A percentile compares a stretch with the other conserved stretches of the same genome.
phyloP scores from a whole-genome alignment of 2,888 invertebrate genomes.

The Peribatodes rhomboidaria region DNA sequence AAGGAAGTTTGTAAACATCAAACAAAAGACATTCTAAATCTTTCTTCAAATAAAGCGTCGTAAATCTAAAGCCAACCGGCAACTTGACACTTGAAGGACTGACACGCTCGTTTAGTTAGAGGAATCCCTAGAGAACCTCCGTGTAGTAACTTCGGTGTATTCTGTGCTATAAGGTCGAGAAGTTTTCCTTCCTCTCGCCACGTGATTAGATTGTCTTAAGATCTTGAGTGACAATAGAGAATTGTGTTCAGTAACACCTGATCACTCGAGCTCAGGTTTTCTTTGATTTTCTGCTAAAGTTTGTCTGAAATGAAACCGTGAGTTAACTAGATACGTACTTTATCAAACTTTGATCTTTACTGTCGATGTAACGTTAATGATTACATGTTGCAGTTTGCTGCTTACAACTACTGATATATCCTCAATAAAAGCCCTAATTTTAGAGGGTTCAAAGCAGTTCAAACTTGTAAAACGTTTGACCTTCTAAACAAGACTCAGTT shows the following conservation, averaged over 20 bases:
- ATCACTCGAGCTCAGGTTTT: neutral
- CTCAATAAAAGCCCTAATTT: too few relatives aligned
- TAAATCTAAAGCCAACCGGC: constrained; percentile 23
- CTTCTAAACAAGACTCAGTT: neutral
- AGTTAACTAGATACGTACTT: too few relatives aligned
- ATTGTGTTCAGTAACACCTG: constrained; percentile 5
- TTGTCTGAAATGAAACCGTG: too few relatives aligned
- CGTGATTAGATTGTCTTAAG: constrained; percentile 28
- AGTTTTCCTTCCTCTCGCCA: constrained; percentile 13
- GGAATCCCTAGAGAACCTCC: constrained; percentile 17
- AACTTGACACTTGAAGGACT: constrained; percentile 25
- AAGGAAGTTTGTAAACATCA: neutral
- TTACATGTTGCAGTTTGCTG: too few relatives aligned
- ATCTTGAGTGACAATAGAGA: constrained; percentile 16
- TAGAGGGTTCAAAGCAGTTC: too few relatives aligned
- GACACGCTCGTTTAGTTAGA: constrained; percentile 27
- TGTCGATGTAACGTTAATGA: too few relatives aligned
- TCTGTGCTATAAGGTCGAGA: neutral
- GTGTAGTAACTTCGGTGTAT: too few relatives aligned
- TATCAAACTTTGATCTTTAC: too few relatives aligned
- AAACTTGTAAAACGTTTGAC: too few relatives aligned
- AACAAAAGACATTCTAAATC: neutral
- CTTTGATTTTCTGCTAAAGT: too few relatives aligned
- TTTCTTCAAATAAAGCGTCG: constrained; percentile 4
- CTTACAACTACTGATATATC: too few relatives aligned